Base-by-base conservation (phyloP, 2,888 invertebrate genomes). In the Lasioglossum villosulum region DNA sequence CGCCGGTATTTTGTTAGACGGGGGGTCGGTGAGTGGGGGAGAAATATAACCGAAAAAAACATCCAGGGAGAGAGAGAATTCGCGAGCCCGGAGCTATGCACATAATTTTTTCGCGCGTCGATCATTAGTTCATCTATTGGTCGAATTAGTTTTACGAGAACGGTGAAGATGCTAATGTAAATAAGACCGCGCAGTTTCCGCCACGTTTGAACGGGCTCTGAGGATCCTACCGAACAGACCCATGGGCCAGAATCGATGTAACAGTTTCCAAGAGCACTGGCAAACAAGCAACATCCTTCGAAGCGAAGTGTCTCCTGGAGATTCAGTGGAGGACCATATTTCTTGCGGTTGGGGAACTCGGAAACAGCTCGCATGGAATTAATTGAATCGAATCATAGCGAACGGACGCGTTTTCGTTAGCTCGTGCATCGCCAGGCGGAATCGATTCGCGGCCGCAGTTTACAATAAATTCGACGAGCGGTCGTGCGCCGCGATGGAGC, bases 361-460 rank as follows among this genome's bases (percentile, higher is more conserved):
- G 16, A 59, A 23, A 14, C 12, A 63, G 74, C 39, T 52, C 42
- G 52, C 27, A 30, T 80, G 73, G 6, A n/a, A 80, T 80, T 83
- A 83, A 83, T 80, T 75, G 71, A 80, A 83, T 80, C 83, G 83
- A 83, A 83, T 83, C 59, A 80, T 75, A 27, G 27, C 34, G 45
- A 66, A 3, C 34, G 19, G 16, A 52, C 59, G 42, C 39, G 34
- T 63, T 63, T 63, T 48, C 48, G 45, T 39, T 73, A 82, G 71
- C 73, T 75, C 39, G 71, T 71, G 75, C 83, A n/a, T 52, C 72
- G 77, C 48, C 68, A 39, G 59, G 73, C 68, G 75, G 68, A 85
- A 86, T 82, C 86, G 80, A 86, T 78, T 83, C 76, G 74, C 79
- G 70, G 71, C n/a, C 75, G 30, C 83, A 39, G 86, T 80, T 83